A percentile compares a stretch with the other conserved stretches of the same genome.
Conservation (phyloP, 2,113 vertebrate species). For the Odobenus rosmarus region DNA sequence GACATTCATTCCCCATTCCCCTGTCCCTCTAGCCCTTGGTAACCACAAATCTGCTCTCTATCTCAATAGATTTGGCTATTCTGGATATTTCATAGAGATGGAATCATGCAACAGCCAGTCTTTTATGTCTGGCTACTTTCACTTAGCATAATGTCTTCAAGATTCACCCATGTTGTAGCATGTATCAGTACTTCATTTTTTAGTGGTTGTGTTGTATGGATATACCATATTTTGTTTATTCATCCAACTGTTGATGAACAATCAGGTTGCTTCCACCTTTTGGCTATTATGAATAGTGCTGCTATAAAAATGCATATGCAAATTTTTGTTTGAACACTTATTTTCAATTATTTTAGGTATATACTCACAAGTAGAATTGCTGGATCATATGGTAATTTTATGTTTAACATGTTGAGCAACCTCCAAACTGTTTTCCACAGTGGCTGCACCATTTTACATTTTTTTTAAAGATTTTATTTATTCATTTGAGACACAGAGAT, state of each 20-base stretch:
- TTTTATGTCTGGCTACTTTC: constrained; percentile 9
- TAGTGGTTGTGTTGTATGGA: neutral
- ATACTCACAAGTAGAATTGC: neutral
- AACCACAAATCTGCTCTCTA: neutral
- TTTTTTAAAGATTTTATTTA: no score
- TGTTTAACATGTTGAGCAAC: constrained; percentile 2
- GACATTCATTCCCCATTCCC: neutral
- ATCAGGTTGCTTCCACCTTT: neutral
- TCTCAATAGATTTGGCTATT: neutral
- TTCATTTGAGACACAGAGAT: no score
- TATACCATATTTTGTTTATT: constrained; percentile 27
- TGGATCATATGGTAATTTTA: neutral
- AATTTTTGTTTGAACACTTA: neutral
- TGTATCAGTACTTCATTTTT: constrained; percentile 32
- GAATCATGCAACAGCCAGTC: neutral
- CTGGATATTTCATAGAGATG: constrained; percentile 5
- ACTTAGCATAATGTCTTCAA: neutral
- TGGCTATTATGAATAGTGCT: neutral
- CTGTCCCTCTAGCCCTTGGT: neutral
- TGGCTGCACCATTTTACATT: neutral
- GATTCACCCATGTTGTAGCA: neutral
- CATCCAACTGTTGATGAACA: neutral
- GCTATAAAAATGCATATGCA: neutral
- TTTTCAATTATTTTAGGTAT: neutral
- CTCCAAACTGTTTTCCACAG: neutral